These are phyloP conservation scores for Monochamus alternatus DNA, from an alignment of 2,888 invertebrate species.

Conservation along the genomic window DNA sequence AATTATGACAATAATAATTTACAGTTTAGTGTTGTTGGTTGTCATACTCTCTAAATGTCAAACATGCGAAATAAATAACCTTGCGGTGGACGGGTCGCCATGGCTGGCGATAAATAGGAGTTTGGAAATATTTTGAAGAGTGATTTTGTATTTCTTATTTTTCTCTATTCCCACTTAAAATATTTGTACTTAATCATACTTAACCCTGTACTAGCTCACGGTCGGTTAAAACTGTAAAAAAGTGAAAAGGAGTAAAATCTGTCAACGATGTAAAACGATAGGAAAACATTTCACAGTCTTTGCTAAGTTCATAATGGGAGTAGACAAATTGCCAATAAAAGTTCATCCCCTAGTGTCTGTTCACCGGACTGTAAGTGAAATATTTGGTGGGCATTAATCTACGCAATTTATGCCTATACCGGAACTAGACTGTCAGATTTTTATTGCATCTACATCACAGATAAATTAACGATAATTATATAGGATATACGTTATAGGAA, in stretches of 20 bases:
- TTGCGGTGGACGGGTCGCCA: no score
- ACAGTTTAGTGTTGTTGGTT: no score
- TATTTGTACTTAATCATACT: no score
- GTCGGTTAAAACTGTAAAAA: not conserved
- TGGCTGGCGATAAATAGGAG: no score
- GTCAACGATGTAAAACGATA: constrained; percentile 9
- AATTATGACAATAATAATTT: no score
- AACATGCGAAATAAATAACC: no score
- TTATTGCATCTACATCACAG: not conserved
- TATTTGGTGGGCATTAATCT: constrained; percentile 43
- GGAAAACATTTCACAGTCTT: constrained; percentile 33
- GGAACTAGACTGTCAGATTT: constrained; percentile 29
- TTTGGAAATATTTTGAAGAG: no score
- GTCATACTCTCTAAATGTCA: no score
- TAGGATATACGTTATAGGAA: no score
- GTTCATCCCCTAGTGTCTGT: constrained; percentile 41
- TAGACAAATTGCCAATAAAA: constrained; percentile 49
- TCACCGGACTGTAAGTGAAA: constrained; percentile 48
- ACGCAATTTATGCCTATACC: constrained; percentile 32
- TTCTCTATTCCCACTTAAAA: no score
- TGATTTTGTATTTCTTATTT: no score
- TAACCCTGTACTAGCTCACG: no score
- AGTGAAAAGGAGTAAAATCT: not conserved
- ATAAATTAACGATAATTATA: not conserved
- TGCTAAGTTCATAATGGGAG: constrained; percentile 41